Conservation (phyloP, 2,113 vertebrate genomes). For the Carassius gibelio region DNA sequence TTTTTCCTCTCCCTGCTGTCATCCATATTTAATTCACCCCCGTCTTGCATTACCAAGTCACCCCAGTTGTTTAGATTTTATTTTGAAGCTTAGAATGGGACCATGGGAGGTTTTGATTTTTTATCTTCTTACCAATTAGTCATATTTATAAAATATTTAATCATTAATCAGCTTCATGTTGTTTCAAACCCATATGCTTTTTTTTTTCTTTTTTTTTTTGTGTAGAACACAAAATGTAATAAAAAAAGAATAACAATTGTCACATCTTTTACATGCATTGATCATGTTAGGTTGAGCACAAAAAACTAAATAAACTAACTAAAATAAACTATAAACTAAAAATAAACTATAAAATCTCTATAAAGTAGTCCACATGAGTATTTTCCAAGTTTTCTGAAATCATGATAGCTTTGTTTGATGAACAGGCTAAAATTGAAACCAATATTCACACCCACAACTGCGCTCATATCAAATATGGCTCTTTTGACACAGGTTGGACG, state of each 20-base stretch:
- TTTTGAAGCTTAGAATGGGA: conserved; percentile 32
- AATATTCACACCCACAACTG: not conserved
- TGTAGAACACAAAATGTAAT: not conserved
- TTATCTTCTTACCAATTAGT: not conserved
- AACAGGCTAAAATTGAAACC: not conserved
- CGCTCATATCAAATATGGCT: not conserved
- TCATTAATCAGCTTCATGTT: not conserved
- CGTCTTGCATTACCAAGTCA: conserved; percentile 44
- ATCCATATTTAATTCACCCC: conserved; percentile 58
- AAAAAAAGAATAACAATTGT: too few relatives aligned
- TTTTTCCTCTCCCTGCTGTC: conserved; percentile 46
- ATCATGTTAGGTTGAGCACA: not conserved
- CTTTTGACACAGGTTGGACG: not conserved
- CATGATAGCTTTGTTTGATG: not conserved
- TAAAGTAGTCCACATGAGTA: not conserved
- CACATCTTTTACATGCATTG: not conserved
- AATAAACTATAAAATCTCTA: not conserved
- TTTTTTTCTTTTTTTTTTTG: not conserved
- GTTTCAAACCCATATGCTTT: not conserved
- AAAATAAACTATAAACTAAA: not conserved
- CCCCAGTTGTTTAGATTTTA: conserved; percentile 29
- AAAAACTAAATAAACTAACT: too few relatives aligned
- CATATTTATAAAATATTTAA: not conserved
- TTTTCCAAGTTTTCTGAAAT: not conserved
- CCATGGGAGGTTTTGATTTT: not conserved